Evolutionary conservation across 2,797 vertebrate genomes (phyloP), one percentile per base, ranked within the genome.

Genomic region (Hoplostethus mediterraneus): DNA sequence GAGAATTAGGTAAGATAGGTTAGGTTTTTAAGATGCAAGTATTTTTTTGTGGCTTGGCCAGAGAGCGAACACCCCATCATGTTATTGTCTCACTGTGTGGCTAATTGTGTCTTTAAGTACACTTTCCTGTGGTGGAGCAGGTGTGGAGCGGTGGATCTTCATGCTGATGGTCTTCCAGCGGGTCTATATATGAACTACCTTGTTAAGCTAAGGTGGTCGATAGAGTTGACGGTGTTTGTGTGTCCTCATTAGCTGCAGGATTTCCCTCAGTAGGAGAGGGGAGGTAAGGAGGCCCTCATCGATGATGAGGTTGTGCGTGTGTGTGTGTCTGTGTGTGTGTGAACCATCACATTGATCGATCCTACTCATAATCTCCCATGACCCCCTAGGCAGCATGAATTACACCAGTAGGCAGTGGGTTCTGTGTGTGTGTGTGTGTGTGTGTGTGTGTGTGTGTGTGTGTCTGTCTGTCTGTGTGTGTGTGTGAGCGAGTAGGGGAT

Each of bases 181-280:
- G 83, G 77, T 91, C 87, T 75, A 89, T 90, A 90, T 89, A 91
- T 89, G 85, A 89, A 92, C 86, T 87, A 89, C 79, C 90, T 92
- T 92, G 90, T 93, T 93, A 93, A 89, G 87, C 87, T 72, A 71
- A 83, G 79, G 79, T 87, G 90, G 89, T 93, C 92, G 89, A 93
- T 93, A 90, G 64, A 66, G 87, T 89, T 77, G 33, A 80, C 87
- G 61, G 70, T 88, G 90, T 91, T 91, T 91, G 89, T 90, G 88
- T 92, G 90, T 93, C 91, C 93, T 95, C 94, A 95, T 95, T 95
- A 95, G 87, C 89, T 87, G 77, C 89, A 91, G 94, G 94, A 95
- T 92, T 92, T 94, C 90, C 90, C 94, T 90, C 89, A 83, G 92
- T 92, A 89, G 89, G 92, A 92, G 88, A 90, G 77, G 88, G 88